phyloP scores from a whole-genome alignment of 2,113 vertebrate species.

The Mesoclemmys tuberculata region DNA sequence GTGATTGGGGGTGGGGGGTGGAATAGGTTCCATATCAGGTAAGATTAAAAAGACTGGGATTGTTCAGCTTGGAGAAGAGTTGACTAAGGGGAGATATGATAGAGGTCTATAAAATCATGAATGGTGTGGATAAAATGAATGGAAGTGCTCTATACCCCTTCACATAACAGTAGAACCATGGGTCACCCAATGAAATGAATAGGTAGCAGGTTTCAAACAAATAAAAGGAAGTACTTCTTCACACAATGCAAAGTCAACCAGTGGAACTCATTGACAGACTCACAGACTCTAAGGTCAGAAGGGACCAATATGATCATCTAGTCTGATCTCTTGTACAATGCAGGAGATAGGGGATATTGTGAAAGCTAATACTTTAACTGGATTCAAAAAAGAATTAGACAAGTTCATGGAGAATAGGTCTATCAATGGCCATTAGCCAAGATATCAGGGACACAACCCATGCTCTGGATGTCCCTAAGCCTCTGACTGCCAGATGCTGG shows the following conservation, averaged over 20 bases:
- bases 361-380: not conserved
- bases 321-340: too few species aligned
- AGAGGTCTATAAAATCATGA: not conserved
- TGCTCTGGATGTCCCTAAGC: not conserved
- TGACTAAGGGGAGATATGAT: not conserved
- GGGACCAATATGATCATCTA: too few species aligned
- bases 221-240: not conserved
- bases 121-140: not conserved
- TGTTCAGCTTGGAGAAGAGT: not conserved
- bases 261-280: too few species aligned
- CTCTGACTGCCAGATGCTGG: not conserved
- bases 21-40: not conserved
- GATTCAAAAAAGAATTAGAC: not conserved
- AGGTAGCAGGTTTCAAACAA: not conserved
- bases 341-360: not conserved
- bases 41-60: not conserved
- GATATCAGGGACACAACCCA: not conserved
- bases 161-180: not conserved
- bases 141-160: not conserved
- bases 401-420: not conserved
- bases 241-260: not conserved
- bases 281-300: too few species aligned
- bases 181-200: not conserved
- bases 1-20: not conserved
- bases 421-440: not conserved